These are phyloP conservation scores for Uria lomvia DNA, from an alignment of 2,113 vertebrate genomes.

Conservation along the genomic window DNA sequence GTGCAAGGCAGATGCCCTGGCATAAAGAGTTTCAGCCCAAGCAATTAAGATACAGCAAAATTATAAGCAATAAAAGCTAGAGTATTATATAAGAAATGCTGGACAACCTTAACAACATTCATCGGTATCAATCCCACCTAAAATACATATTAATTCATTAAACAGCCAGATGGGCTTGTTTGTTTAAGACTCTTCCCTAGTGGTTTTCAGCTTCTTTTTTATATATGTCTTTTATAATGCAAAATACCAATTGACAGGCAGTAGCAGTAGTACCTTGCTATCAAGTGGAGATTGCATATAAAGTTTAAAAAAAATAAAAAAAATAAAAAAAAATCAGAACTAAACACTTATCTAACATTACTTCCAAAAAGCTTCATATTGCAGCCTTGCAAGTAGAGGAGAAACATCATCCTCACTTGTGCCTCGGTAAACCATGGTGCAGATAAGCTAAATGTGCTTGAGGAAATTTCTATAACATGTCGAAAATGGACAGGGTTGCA, in stretches of 20 bases:
- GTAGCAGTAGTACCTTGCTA: neutral
- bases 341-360: neutral
- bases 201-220: neutral
- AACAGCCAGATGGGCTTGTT: slow-evolving; percentile 50
- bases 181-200: slow-evolving; percentile 34
- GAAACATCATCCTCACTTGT: neutral
- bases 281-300: neutral
- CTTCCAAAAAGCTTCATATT: neutral
- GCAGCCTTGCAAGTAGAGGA: neutral
- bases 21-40: slow-evolving; percentile 10
- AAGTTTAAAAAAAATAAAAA: neutral
- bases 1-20: neutral
- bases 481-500: neutral
- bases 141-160: slow-evolving; percentile 37
- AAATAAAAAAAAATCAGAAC: neutral
- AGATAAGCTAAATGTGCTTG: neutral
- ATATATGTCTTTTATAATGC: neutral
- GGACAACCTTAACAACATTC: slow-evolving; percentile 32
- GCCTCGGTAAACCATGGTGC: neutral
- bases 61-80: neutral
- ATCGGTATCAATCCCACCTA: neutral
- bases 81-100: neutral
- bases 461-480: neutral
- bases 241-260: slow-evolving; percentile 26
- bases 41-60: slow-evolving; percentile 23